Evolutionary conservation across 2,797 vertebrate genomes (phyloP).

Genomic region (Phataginus tricuspis): DNA sequence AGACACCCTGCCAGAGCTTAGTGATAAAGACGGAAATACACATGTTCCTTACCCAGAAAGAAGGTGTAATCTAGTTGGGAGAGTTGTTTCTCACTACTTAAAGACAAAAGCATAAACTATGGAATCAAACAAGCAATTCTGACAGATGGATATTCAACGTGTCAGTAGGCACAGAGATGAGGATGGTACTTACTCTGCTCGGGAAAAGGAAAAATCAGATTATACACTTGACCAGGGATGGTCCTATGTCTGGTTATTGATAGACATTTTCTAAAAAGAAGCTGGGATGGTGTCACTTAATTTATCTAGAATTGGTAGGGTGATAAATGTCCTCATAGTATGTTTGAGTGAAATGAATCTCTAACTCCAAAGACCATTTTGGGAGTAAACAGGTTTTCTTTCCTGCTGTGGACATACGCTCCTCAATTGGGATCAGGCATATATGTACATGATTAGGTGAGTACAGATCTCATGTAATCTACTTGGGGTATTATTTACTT

Average conservation of each 20-base stretch:
- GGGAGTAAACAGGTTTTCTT: background rate
- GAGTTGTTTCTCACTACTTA: background rate
- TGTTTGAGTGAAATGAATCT: background rate
- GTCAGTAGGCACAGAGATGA: background rate
- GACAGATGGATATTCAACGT: background rate
- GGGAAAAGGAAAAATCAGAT: background rate
- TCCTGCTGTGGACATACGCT: background rate
- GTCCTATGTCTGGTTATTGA: background rate
- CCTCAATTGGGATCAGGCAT: background rate
- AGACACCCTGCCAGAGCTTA: background rate
- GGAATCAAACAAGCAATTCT: background rate
- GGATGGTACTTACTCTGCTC: background rate
- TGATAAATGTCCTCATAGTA: background rate
- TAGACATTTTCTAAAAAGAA: background rate
- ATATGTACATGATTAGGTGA: background rate
- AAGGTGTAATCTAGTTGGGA: background rate
- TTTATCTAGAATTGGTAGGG: background rate
- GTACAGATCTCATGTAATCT: background rate
- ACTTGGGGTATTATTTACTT: background rate
- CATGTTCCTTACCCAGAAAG: background rate
- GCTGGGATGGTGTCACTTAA: background rate
- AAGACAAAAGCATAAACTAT: background rate
- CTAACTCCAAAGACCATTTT: background rate
- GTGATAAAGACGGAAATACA: background rate
- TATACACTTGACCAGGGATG: background rate